Base-by-base conservation (phyloP, 1,140 invertebrate genomes). In the Monomorium pharaonis region DNA sequence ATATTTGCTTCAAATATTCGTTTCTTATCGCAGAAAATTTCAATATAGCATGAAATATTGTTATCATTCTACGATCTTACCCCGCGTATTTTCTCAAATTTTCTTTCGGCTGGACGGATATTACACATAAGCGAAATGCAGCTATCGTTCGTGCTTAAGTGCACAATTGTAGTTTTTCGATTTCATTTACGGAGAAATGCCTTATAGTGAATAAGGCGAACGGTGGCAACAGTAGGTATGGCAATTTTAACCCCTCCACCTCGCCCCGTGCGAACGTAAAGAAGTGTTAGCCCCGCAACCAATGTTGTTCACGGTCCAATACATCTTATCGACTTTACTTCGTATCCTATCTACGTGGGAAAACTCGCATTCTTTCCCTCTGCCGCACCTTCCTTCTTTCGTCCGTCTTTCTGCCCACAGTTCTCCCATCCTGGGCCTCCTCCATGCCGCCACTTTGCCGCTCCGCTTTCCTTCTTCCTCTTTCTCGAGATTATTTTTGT, bases 241-340 rank as follows among this genome's bases (percentile, higher is more conserved):
- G 89, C 80, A 88, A 91, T 90, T 91, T 81, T 76, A 37, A 87
- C 58, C 80, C 80, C 83, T 33, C 67, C 67, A 18, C 78, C 51
- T 12, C 65, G 24, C 18, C 44, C 30, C 30, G 62, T 16, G 51
- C 56, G 49, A 70, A 77, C 89, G 87, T 90, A 91, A 90, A 91
- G 89, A 91, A 90, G 89, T 87, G 89, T 90, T 91, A 90, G 86
- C 60, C 47, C 84, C 70, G 69, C 87, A 69, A 91, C 88, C 89
- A 90, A 90, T 90, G 89, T 91, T 90, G 86, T 88, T 91, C 89
- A 88, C 89, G 89, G 85, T 88, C 87, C 89, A 90, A 91, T 91
- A 91, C 89, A 88, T 91, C 89, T 91, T 91, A 91, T 91, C 89
- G 89, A 91, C 87, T 91, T 91, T 91, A 90, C 89, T 88, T 91